Percentiles rank a stretch among this genome's conserved stretches.
Conservation (phyloP, 2,113 vertebrate genomes). For the Boulengeromyrus knoepffleri region DNA sequence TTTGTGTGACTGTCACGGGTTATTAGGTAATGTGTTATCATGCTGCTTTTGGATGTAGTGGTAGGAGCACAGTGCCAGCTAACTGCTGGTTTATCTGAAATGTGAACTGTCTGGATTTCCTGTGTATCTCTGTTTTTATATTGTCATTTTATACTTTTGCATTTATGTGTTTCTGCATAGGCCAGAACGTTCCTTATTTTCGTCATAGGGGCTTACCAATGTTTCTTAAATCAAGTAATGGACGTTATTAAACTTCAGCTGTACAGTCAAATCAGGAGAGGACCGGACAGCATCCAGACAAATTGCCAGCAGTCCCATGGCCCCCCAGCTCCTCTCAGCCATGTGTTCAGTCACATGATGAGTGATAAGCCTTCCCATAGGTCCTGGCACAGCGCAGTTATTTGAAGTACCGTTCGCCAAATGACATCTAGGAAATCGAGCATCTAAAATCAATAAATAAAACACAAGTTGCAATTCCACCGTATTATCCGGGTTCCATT, state of each 20-base stretch:
- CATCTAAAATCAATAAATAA: conserved; percentile 1
- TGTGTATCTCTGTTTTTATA: not conserved
- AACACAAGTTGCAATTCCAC: not conserved
- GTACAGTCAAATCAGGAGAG: not conserved
- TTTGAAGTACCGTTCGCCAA: not conserved
- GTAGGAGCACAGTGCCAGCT: not conserved
- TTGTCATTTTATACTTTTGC: not conserved
- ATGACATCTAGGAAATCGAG: not conserved
- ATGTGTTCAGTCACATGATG: conserved; percentile 1
- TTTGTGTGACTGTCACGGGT: not conserved
- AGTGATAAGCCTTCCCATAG: not conserved
- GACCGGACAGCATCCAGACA: not conserved
- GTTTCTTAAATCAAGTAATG: not conserved
- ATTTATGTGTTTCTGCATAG: not conserved
- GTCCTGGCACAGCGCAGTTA: not conserved
- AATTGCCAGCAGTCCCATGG: not conserved
- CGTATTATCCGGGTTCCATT: conserved; percentile 47
- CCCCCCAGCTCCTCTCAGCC: not conserved
- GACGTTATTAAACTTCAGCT: not conserved
- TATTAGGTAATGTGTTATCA: not conserved
- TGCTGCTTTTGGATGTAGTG: no score
- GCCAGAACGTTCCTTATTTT: not conserved
- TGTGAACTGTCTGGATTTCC: conserved; percentile 19
- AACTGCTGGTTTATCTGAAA: conserved; percentile 19
- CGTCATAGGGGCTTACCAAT: not conserved